Evolutionary conservation across 2,888 invertebrate genomes (phyloP).

Genomic region (Limnephilus rhombicus): DNA sequence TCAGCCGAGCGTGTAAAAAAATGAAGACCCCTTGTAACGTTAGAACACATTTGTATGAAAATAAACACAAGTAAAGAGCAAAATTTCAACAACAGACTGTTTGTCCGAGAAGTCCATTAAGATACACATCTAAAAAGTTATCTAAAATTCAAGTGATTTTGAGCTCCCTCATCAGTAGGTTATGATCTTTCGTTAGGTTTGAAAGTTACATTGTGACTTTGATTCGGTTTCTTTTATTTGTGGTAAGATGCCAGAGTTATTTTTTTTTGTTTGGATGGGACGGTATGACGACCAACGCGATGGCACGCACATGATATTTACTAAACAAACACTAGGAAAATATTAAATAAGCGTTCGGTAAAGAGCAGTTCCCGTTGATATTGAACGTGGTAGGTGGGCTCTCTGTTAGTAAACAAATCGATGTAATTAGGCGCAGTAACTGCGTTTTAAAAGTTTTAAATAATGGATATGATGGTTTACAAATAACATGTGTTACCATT

Average conservation of each 20-base stretch:
- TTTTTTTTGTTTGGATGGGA: neutral
- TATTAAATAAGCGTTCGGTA: slow-evolving; percentile 52
- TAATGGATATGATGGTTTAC: neutral
- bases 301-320: slow-evolving; percentile 45
- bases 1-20: slow-evolving; percentile 32
- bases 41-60: slow-evolving; percentile 32
- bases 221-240: neutral
- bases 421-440: neutral
- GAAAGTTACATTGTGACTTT: neutral
- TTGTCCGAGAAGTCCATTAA: slow-evolving; percentile 36
- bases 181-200: neutral
- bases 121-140: neutral
- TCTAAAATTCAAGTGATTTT: neutral
- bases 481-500: neutral
- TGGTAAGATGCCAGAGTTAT: neutral
- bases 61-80: slow-evolving; percentile 23
- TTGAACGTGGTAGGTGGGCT: neutral
- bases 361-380: neutral
- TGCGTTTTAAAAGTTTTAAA: neutral
- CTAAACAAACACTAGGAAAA: slow-evolving; percentile 41
- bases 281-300: slow-evolving; percentile 50
- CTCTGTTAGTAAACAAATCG: neutral
- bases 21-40: slow-evolving; percentile 4
- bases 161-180: neutral
- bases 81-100: slow-evolving; percentile 33